Evolutionary conservation across 2,888 invertebrate genomes (phyloP).

Genomic region (Synanthedon formicaeformis): DNA sequence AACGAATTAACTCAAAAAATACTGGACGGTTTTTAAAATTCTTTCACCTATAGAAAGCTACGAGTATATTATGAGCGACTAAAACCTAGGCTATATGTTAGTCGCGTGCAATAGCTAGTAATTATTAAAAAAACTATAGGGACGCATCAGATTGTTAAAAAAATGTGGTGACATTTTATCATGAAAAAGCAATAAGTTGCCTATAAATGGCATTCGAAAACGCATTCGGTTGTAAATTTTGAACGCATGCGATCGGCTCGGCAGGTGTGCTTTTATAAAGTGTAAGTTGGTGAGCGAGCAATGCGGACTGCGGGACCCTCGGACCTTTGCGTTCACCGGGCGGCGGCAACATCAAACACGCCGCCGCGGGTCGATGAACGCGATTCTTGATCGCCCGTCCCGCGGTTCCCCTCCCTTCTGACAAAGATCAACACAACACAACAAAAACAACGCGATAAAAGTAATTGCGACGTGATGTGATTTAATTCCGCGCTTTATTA

Average conservation of each 20-base stretch:
- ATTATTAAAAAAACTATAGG: no score
- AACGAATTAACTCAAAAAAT: no score
- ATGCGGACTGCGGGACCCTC: constrained; percentile 6
- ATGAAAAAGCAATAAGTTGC: no score
- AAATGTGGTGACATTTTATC: no score
- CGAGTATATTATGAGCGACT: no score
- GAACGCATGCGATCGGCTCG: constrained; percentile 11
- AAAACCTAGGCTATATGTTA: no score
- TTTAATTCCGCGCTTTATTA: constrained; percentile 27
- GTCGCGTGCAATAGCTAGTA: no score
- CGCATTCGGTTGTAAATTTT: neutral
- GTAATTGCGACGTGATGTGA: constrained; percentile 16
- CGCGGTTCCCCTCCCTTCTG: constrained; percentile 16
- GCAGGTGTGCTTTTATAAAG: constrained; percentile 22
- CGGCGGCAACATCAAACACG: constrained; percentile 31
- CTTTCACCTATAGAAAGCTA: no score
- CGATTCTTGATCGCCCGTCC: constrained; percentile 35
- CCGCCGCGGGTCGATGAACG: constrained; percentile 66
- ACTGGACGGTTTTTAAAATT: no score
- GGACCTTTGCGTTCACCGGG: constrained; percentile 23
- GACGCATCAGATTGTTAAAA: no score
- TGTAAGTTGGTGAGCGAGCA: constrained; percentile 12
- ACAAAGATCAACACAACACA: no score
- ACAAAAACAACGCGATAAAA: neutral
- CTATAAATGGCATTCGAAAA: no score